These are phyloP conservation scores for Nowickia ferox DNA, from an alignment of 2,888 invertebrate species.

Conservation along the genomic window DNA sequence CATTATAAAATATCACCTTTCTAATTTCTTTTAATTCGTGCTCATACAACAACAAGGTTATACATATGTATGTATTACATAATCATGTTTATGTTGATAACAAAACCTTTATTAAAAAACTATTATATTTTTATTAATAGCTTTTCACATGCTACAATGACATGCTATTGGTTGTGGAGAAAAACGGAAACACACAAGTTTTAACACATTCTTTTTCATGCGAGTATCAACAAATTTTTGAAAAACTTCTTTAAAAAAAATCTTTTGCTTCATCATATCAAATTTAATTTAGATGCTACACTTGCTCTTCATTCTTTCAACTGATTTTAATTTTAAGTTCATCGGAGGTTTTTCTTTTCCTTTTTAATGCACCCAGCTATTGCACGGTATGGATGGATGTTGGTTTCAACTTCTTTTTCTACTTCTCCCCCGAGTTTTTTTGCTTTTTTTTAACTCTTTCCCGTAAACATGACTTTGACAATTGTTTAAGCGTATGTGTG, in stretches of 20 bases:
- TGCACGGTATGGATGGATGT: constrained; percentile 8
- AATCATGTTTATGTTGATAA: constrained; percentile 38
- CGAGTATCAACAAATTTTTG: neutral
- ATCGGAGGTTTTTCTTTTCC: constrained; percentile 11
- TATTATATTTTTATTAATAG: constrained; percentile 46
- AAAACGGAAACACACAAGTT: neutral
- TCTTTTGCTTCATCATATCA: constrained; percentile 31
- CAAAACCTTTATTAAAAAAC: constrained; percentile 45
- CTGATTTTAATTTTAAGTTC: constrained; percentile 29
- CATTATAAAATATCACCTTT: neutral
- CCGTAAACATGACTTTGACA: constrained; percentile 58
- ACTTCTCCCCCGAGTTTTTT: constrained; percentile 4
- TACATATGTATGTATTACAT: too few relatives aligned
- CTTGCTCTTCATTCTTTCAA: constrained; percentile 38
- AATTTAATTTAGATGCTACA: constrained; percentile 37
- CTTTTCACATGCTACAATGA: constrained; percentile 35
- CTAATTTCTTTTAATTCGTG: constrained; percentile 41
- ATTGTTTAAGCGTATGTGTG: constrained; percentile 24
- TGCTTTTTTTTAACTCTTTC: neutral
- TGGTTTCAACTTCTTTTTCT: constrained; percentile 19
- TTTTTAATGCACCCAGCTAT: constrained; percentile 22
- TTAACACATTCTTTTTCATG: neutral
- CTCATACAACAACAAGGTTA: constrained; percentile 4
- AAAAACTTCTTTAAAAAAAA: neutral
- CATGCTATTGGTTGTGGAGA: constrained; percentile 29